Evolutionary conservation across 1,140 invertebrate genomes (phyloP).

Genomic region (Aporrectodea caliginosa): DNA sequence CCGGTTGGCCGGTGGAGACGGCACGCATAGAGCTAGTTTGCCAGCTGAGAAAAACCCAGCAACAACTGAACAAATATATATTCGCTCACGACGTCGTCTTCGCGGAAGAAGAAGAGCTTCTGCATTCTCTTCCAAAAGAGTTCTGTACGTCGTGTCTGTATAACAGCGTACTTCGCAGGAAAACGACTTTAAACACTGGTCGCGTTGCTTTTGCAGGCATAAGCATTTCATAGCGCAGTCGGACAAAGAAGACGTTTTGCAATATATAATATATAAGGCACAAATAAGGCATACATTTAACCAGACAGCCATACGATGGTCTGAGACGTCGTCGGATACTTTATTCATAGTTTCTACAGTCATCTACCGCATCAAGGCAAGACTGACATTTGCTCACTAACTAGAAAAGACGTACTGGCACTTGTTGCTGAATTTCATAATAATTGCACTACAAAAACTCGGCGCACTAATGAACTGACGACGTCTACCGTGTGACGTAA

Average conservation of each 20-base stretch:
- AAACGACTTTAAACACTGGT: too few species aligned
- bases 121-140: not conserved
- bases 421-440: not conserved
- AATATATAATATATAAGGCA: not conserved
- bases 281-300: too few species aligned
- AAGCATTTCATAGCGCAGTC: not conserved
- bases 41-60: not conserved
- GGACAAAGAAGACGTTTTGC: not conserved
- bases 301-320: too few species aligned
- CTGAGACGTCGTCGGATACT: too few species aligned
- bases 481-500: not conserved
- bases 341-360: too few species aligned
- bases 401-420: too few species aligned
- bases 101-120: not conserved
- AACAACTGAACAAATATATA: not conserved
- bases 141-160: too few species aligned
- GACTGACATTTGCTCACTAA: too few species aligned
- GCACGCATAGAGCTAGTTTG: not conserved
- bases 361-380: too few species aligned
- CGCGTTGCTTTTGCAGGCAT: too few species aligned
- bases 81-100: not conserved
- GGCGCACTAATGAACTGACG: too few species aligned
- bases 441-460: not conserved
- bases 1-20: not conserved
- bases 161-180: too few species aligned